phyloP scores from a whole-genome alignment of 2,888 invertebrate genomes.

The Sminthurinus aureus region DNA sequence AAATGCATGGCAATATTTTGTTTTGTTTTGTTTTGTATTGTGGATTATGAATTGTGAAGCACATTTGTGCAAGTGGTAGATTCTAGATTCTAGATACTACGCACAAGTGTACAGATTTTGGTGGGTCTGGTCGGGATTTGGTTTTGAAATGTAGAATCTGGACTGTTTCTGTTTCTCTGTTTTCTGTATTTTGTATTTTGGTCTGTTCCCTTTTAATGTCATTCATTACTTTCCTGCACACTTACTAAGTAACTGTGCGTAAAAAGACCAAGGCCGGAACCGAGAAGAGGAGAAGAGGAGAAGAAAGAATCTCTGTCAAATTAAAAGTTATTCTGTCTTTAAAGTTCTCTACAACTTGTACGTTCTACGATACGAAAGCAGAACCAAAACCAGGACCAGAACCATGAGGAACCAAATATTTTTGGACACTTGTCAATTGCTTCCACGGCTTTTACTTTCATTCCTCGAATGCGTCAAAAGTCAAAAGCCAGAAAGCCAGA shows the following conservation, averaged over 20 bases:
- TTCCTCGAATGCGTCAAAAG: too few relatives aligned
- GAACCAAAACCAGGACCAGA: too few relatives aligned
- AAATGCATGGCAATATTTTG: too few relatives aligned
- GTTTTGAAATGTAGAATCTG: too few relatives aligned
- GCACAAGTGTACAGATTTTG: too few relatives aligned
- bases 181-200: too few relatives aligned
- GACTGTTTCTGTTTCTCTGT: too few relatives aligned
- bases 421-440: neutral
- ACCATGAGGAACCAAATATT: neutral
- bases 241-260: slow-evolving; percentile 36
- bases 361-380: neutral
- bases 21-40: too few relatives aligned
- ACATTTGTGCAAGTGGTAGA: too few relatives aligned
- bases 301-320: slow-evolving; percentile 20
- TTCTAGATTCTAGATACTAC: too few relatives aligned
- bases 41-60: too few relatives aligned
- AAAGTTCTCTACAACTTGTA: neutral
- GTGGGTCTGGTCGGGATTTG: too few relatives aligned
- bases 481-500: neutral
- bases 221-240: slow-evolving; percentile 35
- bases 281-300: slow-evolving; percentile 12
- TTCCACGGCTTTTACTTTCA: neutral
- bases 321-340: slow-evolving; percentile 3
- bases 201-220: slow-evolving; percentile 26
- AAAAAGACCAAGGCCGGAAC: slow-evolving; percentile 34